Conservation (phyloP, 92 coral and sea anemone species). For the Ricordea florida region DNA sequence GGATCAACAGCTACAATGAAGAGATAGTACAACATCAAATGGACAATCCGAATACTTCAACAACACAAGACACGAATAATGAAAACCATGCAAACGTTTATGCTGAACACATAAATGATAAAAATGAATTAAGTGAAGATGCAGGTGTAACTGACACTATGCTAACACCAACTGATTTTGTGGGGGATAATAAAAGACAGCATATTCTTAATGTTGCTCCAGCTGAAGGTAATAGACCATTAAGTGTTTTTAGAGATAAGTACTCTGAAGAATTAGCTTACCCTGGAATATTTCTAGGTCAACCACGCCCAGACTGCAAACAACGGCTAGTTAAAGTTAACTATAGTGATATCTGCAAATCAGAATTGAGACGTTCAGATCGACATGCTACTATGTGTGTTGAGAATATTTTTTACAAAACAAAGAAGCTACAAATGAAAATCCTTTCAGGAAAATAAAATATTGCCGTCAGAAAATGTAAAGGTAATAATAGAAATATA, state of each 20-base stretch:
- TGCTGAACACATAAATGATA: slow-evolving; percentile 16
- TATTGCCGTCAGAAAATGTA: slow-evolving; percentile 44
- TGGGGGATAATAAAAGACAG: slow-evolving; percentile 42
- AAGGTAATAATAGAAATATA: slow-evolving; percentile 16
- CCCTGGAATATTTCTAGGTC: slow-evolving; percentile 63
- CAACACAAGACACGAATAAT: too few relatives aligned
- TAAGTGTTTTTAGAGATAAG: slow-evolving; percentile 49
- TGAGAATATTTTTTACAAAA: slow-evolving; percentile 35
- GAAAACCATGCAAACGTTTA: too few relatives aligned
- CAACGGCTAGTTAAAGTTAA: slow-evolving; percentile 30
- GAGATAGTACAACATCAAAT: slow-evolving; percentile 34
- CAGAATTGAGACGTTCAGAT: slow-evolving; percentile 36
- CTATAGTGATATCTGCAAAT: slow-evolving; percentile 56
- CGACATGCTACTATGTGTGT: slow-evolving; percentile 38
- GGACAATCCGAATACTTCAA: too few relatives aligned
- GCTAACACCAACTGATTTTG: slow-evolving; percentile 58
- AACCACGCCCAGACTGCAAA: slow-evolving; percentile 37
- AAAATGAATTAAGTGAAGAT: slow-evolving; percentile 48
- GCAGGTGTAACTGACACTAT: slow-evolving; percentile 57
- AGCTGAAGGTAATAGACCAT: slow-evolving; percentile 56
- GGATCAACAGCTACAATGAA: slow-evolving; percentile 27
- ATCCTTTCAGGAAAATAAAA: slow-evolving; percentile 26
- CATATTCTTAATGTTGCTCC: slow-evolving; percentile 52
- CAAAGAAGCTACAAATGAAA: slow-evolving; percentile 51
- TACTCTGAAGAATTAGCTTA: slow-evolving; percentile 59